phyloP scores from a whole-genome alignment of 1,140 invertebrate genomes.

The Monomorium pharaonis region DNA sequence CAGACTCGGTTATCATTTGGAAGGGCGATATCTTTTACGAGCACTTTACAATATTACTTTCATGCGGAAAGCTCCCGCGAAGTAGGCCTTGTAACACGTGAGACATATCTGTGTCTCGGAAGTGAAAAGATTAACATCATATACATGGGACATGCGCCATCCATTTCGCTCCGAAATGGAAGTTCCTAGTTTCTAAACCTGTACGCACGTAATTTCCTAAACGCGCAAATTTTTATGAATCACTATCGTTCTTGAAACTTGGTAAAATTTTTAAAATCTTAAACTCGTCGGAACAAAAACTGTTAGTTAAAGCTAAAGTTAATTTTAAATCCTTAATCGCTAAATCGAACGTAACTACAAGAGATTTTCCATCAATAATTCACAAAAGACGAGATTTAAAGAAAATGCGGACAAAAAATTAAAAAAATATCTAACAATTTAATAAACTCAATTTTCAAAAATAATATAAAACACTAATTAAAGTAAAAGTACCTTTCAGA shows the following conservation, averaged over 20 bases:
- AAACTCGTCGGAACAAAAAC: neutral
- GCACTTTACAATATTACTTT: constrained; percentile 40
- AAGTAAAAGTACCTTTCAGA: too few relatives aligned
- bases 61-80: neutral
- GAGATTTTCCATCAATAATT: neutral
- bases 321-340: neutral
- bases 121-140: constrained; percentile 31
- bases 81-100: neutral
- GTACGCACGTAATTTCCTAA: neutral
- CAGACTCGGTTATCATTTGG: constrained; percentile 17
- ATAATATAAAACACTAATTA: neutral
- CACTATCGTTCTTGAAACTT: neutral
- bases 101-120: constrained; percentile 26
- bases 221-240: neutral
- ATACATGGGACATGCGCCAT: neutral
- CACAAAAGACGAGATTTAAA: neutral
- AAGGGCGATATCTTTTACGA: constrained; percentile 31
- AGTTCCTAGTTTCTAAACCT: neutral
- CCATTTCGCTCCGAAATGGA: neutral
- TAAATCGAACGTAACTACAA: neutral
- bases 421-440: neutral
- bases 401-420: neutral
- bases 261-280: too few relatives aligned
- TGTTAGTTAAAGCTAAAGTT: neutral
- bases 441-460: neutral